phyloP scores from a whole-genome alignment of 2,113 vertebrate species.

The Gobiocypris rarus region DNA sequence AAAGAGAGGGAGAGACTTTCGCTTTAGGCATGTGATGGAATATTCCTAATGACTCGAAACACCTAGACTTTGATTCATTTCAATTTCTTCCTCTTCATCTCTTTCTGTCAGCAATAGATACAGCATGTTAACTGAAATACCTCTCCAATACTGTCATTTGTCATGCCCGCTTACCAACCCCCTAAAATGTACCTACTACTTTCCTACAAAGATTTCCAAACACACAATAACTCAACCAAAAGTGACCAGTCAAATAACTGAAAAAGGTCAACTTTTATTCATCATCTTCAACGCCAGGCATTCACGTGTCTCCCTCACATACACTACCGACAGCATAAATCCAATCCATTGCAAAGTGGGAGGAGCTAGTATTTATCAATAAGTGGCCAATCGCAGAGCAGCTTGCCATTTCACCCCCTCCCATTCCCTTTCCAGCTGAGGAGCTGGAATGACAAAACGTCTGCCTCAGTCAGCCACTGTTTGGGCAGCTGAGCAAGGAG shows the following conservation, averaged over 20 bases:
- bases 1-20: constrained; percentile 35
- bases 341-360: constrained; percentile 21
- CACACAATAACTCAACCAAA: background rate
- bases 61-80: constrained; percentile 1
- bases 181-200: background rate
- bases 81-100: no score
- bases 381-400: constrained; percentile 29
- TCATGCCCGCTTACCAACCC: background rate
- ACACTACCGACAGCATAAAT: constrained; percentile 20
- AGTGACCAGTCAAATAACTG: background rate
- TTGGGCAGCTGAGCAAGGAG: constrained; percentile 34
- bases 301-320: constrained; percentile 4
- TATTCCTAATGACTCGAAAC: background rate
- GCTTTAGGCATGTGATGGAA: constrained; percentile 7
- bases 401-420: constrained; percentile 6
- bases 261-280: background rate
- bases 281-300: background rate
- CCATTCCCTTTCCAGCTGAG: constrained; percentile 16
- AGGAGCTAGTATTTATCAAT: constrained; percentile 42
- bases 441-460: constrained; percentile 26
- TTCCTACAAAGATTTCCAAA: background rate
- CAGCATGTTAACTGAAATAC: constrained; percentile 3
- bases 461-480: constrained; percentile 8
- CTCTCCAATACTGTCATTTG: no score
- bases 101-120: background rate